Evolutionary conservation across 2,113 vertebrate genomes (phyloP), one percentile per base, ranked within the genome.

Genomic region (Ploceus nigricollis): DNA sequence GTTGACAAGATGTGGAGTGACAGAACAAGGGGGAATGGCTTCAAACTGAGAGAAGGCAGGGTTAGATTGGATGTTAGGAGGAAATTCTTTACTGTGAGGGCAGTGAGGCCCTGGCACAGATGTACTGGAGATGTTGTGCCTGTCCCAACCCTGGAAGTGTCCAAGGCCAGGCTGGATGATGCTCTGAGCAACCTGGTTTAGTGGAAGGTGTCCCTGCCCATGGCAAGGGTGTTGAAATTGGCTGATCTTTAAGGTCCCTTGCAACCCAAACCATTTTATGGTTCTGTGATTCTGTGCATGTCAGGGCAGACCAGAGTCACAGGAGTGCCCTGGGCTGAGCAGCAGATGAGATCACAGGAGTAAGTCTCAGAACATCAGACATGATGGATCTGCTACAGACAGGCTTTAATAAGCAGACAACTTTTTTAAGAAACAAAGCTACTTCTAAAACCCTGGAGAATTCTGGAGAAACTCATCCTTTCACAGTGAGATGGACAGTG

Each of bases 81-180:
- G 10, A 33, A 58, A 66, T 39, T 51, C 19, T 51, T 51, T 28
- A 2, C 7, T 66, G 9, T 51, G 68, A 66, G 15, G 31, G 13
- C 1, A 0, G 8, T 28, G 51, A 66, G 51, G 6, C 9, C 7
- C n/a, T 53, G 45, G 5, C 24, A 60, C 11, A 40, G 39, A 9
- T 40, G 60, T 44, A 11, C 30, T 30, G 25, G 54, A 42, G 30
- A 31, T 16, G 11, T 4, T 75, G 24, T 75, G n/a, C 4, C 30
- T 82, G 40, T 20, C 3, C 33, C 28, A 40, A 6, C 20, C 8
- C 24, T 89, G n/a, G 20, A 21, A 54, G 13, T 54, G n/a, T 9
- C 5, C 40, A 22, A 19, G 54, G 13, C 11, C 3, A 21, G 30
- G 30, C 0, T 42, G 61, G 54, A 47, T 7, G 21, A 8, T 21